phyloP scores from a whole-genome alignment of 1,140 invertebrate genomes.

The Drosophila tristis region DNA sequence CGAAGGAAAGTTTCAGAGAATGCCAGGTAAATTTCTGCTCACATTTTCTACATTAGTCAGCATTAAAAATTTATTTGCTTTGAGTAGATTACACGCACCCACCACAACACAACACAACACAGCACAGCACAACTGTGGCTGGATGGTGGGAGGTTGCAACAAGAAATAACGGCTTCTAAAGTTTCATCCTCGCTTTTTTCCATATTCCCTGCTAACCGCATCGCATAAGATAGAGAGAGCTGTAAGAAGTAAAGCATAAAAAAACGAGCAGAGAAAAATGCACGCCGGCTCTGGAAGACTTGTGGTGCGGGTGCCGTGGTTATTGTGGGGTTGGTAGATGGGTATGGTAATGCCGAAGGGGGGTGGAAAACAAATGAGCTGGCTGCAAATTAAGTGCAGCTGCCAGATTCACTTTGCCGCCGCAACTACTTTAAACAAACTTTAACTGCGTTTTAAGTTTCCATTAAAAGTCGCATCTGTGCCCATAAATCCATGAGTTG shows the following conservation, averaged over 20 bases:
- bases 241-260: not conserved
- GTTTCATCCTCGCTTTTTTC: constrained; percentile 39
- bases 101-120: constrained; percentile 21
- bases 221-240: constrained; percentile 29
- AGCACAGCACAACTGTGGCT: not conserved
- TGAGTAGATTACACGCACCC: constrained; percentile 76
- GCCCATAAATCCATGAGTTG: constrained; percentile 25
- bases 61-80: constrained; percentile 82
- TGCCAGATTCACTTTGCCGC: constrained; percentile 68
- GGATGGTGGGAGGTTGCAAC: constrained; percentile 20
- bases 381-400: constrained; percentile 77
- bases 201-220: constrained; percentile 42
- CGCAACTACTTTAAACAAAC: constrained; percentile 70
- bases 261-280: constrained; percentile 36
- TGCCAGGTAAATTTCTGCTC: constrained; percentile 72
- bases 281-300: constrained; percentile 12
- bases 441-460: constrained; percentile 66
- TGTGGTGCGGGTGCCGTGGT: constrained; percentile 7
- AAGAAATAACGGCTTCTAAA: constrained; percentile 54
- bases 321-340: not conserved
- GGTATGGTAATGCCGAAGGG: not conserved
- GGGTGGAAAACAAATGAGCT: constrained; percentile 68
- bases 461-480: constrained; percentile 35
- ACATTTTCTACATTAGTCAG: constrained; percentile 80
- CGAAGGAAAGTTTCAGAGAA: constrained; percentile 36